Evolutionary conservation across 2,888 invertebrate genomes (phyloP), one percentile per base, ranked within the genome.

Genomic region (Timema podura): DNA sequence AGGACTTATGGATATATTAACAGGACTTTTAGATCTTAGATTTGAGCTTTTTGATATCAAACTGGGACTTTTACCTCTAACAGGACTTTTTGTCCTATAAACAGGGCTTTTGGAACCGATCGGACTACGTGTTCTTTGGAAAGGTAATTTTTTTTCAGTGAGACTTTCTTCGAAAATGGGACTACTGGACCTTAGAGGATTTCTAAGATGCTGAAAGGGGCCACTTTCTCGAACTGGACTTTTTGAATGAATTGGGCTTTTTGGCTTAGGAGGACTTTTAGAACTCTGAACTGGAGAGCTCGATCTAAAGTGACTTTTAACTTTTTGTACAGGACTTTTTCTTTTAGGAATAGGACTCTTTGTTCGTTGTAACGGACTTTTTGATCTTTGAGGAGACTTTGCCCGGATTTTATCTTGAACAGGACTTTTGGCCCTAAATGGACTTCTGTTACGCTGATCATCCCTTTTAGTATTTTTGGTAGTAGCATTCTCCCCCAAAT

Each of bases 341-440:
- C 44, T 30, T 3, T 30, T 61, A 30, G 7, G 45, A 9, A 44
- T 45, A 61, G 61, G 61, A 61, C 61, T 61, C 44, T n/a, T 30
- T 30, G 30, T 30, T 30, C 30, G 30, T 30, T 30, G 30, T 30
- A 30, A 30, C 3, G 30, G 30, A 30, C 30, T 30, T 30, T 30
- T 61, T 13, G 61, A 61, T 61, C 61, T 61, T 6, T 15, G 61
- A 1, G 44, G 45, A n/a, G 44, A 13, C 13, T 61, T 61, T 61
- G 6, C 11, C 30, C 30, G 30, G 30, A 30, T 30, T 30, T 30
- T 30, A 30, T 30, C 30, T 30, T 30, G 61, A 10, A 61, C 3
- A 61, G 61, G 61, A 44, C 61, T 61, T 45, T 61, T 61, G 30
- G 44, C 13, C 45, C 61, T 61, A 11, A 61, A 6, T 61, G 61